phyloP scores from a whole-genome alignment of 2,797 vertebrate genomes.

The Alcedo quadribrachys region DNA sequence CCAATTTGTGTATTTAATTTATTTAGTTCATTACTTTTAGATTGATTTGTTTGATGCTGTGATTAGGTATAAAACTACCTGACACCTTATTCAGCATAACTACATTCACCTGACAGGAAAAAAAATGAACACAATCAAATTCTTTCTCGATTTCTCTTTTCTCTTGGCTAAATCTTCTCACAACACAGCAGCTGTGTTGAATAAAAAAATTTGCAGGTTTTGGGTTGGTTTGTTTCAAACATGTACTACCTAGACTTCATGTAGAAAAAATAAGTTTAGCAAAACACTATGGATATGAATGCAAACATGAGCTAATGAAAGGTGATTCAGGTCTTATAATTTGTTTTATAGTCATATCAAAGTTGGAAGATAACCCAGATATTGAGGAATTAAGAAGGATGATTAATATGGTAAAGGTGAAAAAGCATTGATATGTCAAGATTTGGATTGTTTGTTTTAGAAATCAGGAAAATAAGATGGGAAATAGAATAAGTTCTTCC shows the following conservation, averaged over 20 bases:
- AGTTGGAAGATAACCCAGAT: neutral
- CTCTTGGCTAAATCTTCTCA: neutral
- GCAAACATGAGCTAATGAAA: neutral
- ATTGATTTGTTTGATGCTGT: neutral
- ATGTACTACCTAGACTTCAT: neutral
- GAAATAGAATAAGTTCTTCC: neutral
- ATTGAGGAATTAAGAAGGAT: neutral
- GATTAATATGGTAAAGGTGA: neutral
- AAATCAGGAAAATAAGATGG: neutral
- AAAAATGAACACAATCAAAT: neutral
- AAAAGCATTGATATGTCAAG: neutral
- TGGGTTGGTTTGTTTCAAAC: neutral
- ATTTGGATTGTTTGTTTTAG: fast-evolving
- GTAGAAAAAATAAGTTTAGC: neutral
- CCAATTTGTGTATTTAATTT: neutral
- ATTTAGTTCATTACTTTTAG: neutral
- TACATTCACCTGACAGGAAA: neutral
- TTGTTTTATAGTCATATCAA: neutral
- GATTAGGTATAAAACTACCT: neutral
- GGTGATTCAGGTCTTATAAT: neutral
- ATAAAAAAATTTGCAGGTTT: neutral
- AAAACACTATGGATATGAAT: neutral
- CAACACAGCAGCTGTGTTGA: fast-evolving
- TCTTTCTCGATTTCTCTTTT: neutral
- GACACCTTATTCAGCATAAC: neutral